These are phyloP conservation scores for Coelinius sp. DNA, from an alignment of 2,888 invertebrate species.

Conservation along the genomic window DNA sequence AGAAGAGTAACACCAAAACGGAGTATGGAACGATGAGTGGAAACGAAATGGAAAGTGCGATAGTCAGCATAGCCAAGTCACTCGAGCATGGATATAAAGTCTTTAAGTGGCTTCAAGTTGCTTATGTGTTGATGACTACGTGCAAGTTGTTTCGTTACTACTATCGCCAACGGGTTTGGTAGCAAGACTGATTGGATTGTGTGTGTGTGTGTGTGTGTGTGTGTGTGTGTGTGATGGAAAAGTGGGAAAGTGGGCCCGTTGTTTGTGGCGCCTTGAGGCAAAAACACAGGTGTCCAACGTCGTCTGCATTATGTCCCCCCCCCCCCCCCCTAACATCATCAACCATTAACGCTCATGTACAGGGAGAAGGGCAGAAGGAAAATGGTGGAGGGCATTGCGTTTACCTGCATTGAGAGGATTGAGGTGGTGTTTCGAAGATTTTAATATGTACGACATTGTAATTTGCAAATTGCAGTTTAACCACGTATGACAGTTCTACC, in stretches of 20 bases:
- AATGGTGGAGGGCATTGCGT: neutral
- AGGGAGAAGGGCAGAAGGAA: neutral
- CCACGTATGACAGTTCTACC: slow-evolving; percentile 22
- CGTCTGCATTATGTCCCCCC: slow-evolving; percentile 14
- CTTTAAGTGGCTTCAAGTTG: neutral
- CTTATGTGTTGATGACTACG: neutral
- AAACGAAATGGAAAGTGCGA: slow-evolving; percentile 25
- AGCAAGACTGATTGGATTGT: neutral
- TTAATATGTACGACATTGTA: slow-evolving; percentile 15
- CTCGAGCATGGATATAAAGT: slow-evolving; percentile 8
- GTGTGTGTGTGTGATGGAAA: neutral
- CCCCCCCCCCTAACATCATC: slow-evolving; percentile 6
- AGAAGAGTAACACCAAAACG: neutral
- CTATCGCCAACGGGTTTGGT: neutral
- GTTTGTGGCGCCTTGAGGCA: slow-evolving; percentile 9
- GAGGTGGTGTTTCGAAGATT: neutral
- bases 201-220: neutral
- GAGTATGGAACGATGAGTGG: neutral
- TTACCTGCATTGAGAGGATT: neutral
- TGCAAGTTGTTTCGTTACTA: neutral
- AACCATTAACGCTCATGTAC: neutral
- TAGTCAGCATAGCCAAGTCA: slow-evolving; percentile 10
- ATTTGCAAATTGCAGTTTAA: slow-evolving; percentile 20
- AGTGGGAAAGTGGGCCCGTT: neutral
- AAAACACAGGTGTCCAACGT: slow-evolving; percentile 7